phyloP scores from a whole-genome alignment of 2,797 vertebrate genomes.

The Sebastes diaconus region DNA sequence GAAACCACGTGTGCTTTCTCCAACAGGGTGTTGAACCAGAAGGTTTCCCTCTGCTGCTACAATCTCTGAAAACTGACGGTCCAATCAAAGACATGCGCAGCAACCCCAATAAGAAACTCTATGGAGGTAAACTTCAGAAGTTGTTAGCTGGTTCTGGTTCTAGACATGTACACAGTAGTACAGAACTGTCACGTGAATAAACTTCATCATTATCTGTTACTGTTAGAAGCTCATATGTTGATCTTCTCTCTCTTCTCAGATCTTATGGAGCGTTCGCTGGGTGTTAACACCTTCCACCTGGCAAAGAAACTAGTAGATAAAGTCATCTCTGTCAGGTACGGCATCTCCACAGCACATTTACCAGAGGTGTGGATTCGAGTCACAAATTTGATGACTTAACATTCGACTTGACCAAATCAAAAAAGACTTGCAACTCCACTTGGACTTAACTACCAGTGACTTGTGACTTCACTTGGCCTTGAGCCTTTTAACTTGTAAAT shows the following conservation, averaged over 20 bases:
- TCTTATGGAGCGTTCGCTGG: constrained; percentile 85
- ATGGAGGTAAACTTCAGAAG: constrained; percentile 79
- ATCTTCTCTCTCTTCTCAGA: constrained; percentile 74
- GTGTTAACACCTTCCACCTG: constrained; percentile 85
- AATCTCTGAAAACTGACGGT: constrained; percentile 85
- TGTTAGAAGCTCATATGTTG: not conserved
- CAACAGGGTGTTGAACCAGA: constrained; percentile 90
- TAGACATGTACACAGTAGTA: not conserved
- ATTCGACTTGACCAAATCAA: accelerated
- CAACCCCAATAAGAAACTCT: constrained; percentile 85
- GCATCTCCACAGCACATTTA: not conserved
- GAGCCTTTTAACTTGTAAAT: no score
- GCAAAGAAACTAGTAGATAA: constrained; percentile 90
- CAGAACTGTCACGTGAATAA: not conserved
- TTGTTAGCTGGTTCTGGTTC: not conserved
- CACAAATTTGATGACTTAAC: no score
- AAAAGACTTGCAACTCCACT: no score
- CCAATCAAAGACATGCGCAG: constrained; percentile 81
- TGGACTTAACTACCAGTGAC: no score
- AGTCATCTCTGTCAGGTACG: constrained; percentile 88
- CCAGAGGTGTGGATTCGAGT: no score
- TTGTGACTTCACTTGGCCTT: accelerated
- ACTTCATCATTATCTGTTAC: not conserved
- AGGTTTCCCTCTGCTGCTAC: constrained; percentile 85
- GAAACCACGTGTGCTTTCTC: constrained; percentile 2